Base-by-base conservation (phyloP, 1,140 invertebrate species). In the Antheraea pernyi region DNA sequence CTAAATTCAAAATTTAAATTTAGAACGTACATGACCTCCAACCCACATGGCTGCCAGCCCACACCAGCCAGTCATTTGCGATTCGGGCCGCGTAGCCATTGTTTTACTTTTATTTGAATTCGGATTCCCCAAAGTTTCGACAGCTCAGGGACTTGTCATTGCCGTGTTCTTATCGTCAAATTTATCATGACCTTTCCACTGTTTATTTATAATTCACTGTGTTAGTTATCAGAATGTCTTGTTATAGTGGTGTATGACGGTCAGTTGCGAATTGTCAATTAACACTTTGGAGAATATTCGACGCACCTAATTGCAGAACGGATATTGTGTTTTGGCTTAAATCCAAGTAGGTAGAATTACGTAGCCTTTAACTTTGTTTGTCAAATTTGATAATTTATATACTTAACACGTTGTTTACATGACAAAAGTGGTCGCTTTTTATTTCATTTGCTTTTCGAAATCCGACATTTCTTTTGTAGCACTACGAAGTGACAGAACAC, bases 21-120 rank as follows among this genome's bases (percentile, higher is more conserved):
- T 81, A 78, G 82, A 84, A 82, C 82, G 77, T 75, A 77, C 77
- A 73, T 85, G 85, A 89, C 87, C 89, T 91, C 84, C 84, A 82
- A 75, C 89, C 89, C 87, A 91, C 89, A 91, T 89, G 87, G 70
- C 84, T 42, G 39, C 67, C 81, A 71, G 79, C 86, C 86, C 84
- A 88, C 88, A 86, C 81, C 76, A 78, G 68, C 71, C 79, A 71
- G 65, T 75, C 70, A 86, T 89, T 91, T 86, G 83, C 78, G 71
- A 91, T 91, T 91, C 89, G 77, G 80, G 79, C 80, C 84, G 82
- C 86, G 83, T 85, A 76, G 39, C 82, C 84, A 84, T 86, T 91
- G 86, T 89, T 82, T 85, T 81, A 86, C 80, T 88, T 89, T 89
- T 87, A 89, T 89, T 90, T 84, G 75, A 83, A 84, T 83, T 80